Evolutionary conservation across 1,140 invertebrate species (phyloP).

Genomic region (Drosophila setifemur): DNA sequence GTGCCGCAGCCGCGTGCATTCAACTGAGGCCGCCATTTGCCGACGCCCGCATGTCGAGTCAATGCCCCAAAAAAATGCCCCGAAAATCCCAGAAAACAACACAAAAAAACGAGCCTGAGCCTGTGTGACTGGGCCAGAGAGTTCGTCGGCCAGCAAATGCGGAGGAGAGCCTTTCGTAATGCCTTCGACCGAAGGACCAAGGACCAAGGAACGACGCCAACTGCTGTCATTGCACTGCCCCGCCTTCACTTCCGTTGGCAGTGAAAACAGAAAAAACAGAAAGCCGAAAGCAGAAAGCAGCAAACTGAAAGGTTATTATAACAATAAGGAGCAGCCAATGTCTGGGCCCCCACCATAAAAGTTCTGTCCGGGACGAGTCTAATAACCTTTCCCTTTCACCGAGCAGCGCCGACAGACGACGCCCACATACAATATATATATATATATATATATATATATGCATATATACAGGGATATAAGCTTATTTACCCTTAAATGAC

Average conservation of each 20-base stretch:
- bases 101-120: conserved; percentile 25
- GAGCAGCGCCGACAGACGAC: conserved; percentile 44
- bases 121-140: conserved; percentile 20
- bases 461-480: neutral
- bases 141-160: conserved; percentile 7
- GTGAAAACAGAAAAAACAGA: conserved; percentile 44
- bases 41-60: conserved; percentile 23
- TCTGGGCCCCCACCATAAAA: conserved; percentile 47
- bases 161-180: conserved; percentile 35
- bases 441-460: neutral
- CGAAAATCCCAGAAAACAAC: conserved; percentile 18
- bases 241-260: conserved; percentile 56
- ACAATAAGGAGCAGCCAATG: conserved; percentile 69
- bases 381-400: conserved; percentile 74
- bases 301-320: conserved; percentile 74
- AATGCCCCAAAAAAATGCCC: conserved; percentile 34
- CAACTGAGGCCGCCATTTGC: conserved; percentile 30
- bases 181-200: conserved; percentile 3
- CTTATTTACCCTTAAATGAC: conserved; percentile 19
- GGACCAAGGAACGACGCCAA: conserved; percentile 27
- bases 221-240: conserved; percentile 52
- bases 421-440: conserved; percentile 17
- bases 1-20: conserved; percentile 34
- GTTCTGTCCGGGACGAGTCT: conserved; percentile 48
- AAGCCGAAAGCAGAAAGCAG: conserved; percentile 22